A percentile compares a stretch with the other conserved stretches of the same genome.
phyloP scores from a whole-genome alignment of 2,797 vertebrate genomes.

The Girardinus metallicus region DNA sequence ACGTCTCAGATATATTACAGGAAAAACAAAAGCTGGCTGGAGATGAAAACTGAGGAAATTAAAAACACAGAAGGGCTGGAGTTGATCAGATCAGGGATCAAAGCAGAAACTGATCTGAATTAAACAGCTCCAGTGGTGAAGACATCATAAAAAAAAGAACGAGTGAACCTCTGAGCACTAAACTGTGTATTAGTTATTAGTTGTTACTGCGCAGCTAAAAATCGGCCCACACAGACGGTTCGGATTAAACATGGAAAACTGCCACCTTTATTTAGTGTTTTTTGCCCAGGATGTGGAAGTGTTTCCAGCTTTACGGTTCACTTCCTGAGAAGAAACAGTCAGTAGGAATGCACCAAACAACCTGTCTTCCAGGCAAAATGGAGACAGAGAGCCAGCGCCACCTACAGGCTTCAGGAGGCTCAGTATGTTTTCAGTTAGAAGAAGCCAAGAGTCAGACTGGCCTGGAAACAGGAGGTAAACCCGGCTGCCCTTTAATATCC shows the following conservation, averaged over 20 bases:
- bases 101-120: slow-evolving; percentile 78
- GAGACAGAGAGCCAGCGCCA: slow-evolving; percentile 58
- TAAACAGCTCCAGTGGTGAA: slow-evolving; percentile 73
- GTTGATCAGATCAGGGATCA: slow-evolving; percentile 83
- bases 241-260: slow-evolving; percentile 29
- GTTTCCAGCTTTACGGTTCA: slow-evolving; percentile 41
- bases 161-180: slow-evolving; percentile 61
- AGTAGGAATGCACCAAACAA: slow-evolving; percentile 16
- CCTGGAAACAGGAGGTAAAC: neutral
- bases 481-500: neutral
- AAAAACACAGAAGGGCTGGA: slow-evolving; percentile 84
- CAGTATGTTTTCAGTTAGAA: slow-evolving; percentile 28
- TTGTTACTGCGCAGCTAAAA: neutral
- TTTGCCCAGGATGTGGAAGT: slow-evolving; percentile 11
- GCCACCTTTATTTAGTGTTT: neutral
- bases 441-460: neutral
- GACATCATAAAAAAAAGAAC: slow-evolving; percentile 63
- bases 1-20: slow-evolving; percentile 72
- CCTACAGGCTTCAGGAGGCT: slow-evolving; percentile 49
- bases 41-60: slow-evolving; percentile 84
- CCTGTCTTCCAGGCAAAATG: slow-evolving; percentile 28
- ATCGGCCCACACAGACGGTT: slow-evolving; percentile 6
- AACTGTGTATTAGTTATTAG: slow-evolving; percentile 17
- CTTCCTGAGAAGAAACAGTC: slow-evolving; percentile 27
- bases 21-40: slow-evolving; percentile 82